These are phyloP conservation scores for Misgurnus mizolepis DNA, from an alignment of 2,113 vertebrate species.

Conservation along the genomic window DNA sequence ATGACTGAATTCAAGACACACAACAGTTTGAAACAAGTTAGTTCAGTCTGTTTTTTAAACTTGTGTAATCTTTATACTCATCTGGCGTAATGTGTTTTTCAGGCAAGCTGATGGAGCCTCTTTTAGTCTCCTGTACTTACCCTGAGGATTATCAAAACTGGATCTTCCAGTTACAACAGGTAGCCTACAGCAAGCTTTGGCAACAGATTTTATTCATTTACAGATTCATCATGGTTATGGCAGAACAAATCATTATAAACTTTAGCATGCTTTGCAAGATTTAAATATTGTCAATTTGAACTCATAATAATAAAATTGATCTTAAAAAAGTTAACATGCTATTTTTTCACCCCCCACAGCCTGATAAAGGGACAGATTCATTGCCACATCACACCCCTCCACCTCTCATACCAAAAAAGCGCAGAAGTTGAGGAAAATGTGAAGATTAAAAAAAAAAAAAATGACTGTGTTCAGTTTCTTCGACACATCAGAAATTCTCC, in stretches of 20 bases:
- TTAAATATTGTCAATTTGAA: background rate
- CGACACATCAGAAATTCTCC: conserved; percentile 20
- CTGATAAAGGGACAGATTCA: conserved; percentile 60
- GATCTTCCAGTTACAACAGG: conserved; percentile 81
- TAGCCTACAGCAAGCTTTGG: conserved; percentile 35
- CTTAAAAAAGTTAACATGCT: background rate
- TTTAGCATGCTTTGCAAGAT: background rate
- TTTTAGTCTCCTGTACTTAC: conserved; percentile 74
- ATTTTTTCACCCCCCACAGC: conserved; percentile 60
- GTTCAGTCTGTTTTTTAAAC: background rate
- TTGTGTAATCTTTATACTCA: background rate
- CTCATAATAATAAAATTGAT: background rate
- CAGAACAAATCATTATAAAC: background rate
- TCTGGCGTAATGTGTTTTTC: conserved; percentile 27
- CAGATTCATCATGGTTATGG: background rate
- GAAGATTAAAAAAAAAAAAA: background rate
- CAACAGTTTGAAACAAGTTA: background rate
- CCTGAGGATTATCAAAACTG: conserved; percentile 78
- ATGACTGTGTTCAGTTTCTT: background rate
- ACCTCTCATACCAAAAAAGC: conserved; percentile 71
- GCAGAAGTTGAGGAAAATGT: conserved; percentile 55
- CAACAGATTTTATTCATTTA: background rate
- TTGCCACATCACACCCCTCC: conserved; percentile 60
- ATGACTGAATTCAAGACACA: background rate
- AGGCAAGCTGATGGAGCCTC: conserved; percentile 80